phyloP scores from a whole-genome alignment of 2,113 vertebrate genomes.

The Hippocampus comes region DNA sequence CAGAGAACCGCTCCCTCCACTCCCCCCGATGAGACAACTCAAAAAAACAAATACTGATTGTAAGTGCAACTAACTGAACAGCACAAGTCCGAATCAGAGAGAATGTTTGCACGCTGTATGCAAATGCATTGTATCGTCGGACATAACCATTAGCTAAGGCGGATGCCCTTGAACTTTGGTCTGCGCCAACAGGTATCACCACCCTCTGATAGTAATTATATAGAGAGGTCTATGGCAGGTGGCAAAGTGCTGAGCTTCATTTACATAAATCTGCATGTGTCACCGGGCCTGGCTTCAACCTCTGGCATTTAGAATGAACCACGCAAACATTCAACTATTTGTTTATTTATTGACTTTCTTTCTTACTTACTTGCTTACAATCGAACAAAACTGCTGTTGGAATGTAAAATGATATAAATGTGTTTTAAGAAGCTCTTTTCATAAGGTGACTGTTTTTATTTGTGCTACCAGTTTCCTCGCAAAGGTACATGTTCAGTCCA shows the following conservation, averaged over 20 bases:
- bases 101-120: slow-evolving; percentile 14
- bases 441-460: background rate
- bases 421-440: slow-evolving; percentile 9
- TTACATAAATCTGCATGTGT: slow-evolving; percentile 74
- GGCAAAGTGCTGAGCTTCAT: slow-evolving; percentile 49
- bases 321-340: slow-evolving; percentile 38
- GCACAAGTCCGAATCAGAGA: background rate
- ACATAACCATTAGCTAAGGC: slow-evolving; percentile 41
- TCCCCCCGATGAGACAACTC: background rate
- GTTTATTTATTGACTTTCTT: slow-evolving; percentile 20
- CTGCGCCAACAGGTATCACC: slow-evolving; percentile 52
- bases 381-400: slow-evolving; percentile 22
- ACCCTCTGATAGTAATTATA: slow-evolving; percentile 65
- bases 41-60: background rate
- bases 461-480: background rate
- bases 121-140: slow-evolving; percentile 16
- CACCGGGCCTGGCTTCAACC: slow-evolving; percentile 52
- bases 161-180: slow-evolving; percentile 61
- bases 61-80: background rate
- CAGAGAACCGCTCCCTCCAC: background rate
- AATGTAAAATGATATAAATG: slow-evolving; percentile 7
- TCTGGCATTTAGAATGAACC: slow-evolving; percentile 54
- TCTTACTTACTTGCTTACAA: slow-evolving; percentile 7
- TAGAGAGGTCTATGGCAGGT: slow-evolving; percentile 54
- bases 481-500: background rate